A percentile compares a stretch with the other conserved stretches of the same genome.
These are phyloP conservation scores for Cistogaster globosa DNA, from an alignment of 2,888 invertebrate genomes.

Conservation along the genomic window DNA sequence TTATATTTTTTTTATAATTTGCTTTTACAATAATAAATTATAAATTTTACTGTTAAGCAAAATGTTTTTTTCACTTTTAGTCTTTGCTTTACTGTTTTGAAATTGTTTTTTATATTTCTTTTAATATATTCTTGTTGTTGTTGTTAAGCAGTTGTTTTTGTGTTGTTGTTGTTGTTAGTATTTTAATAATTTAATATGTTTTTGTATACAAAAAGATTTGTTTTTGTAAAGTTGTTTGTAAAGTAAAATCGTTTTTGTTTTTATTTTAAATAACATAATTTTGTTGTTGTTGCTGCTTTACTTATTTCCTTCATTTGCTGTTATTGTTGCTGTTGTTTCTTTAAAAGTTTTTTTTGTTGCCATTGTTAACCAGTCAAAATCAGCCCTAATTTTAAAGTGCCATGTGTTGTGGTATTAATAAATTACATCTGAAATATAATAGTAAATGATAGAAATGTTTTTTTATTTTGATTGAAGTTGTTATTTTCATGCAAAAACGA, in stretches of 20 bases:
- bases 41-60: constrained; percentile 42
- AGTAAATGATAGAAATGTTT: constrained; percentile 23
- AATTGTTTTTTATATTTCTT: constrained; percentile 31
- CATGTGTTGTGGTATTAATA: constrained; percentile 76
- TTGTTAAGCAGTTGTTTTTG: constrained; percentile 53
- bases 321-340: constrained; percentile 51
- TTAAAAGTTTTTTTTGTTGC: constrained; percentile 59
- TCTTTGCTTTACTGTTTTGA: constrained; percentile 72
- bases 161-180: constrained; percentile 39
- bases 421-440: constrained; percentile 77
- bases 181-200: constrained; percentile 29
- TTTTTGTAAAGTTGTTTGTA: constrained; percentile 69
- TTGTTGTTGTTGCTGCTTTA: constrained; percentile 50
- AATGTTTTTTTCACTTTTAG: constrained; percentile 66
- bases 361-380: constrained; percentile 70
- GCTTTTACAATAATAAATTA: constrained; percentile 22
- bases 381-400: constrained; percentile 74
- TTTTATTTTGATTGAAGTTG: constrained; percentile 10
- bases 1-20: constrained; percentile 29
- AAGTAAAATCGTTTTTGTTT: constrained; percentile 53
- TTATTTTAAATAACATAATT: constrained; percentile 49
- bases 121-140: constrained; percentile 52
- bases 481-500: not conserved
- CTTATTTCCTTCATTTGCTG: constrained; percentile 32
- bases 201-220: constrained; percentile 70